These are phyloP conservation scores for Zoroaster sp. DNA, from an alignment of 53 echinoderm and acorn worm species.

Conservation along the genomic window DNA sequence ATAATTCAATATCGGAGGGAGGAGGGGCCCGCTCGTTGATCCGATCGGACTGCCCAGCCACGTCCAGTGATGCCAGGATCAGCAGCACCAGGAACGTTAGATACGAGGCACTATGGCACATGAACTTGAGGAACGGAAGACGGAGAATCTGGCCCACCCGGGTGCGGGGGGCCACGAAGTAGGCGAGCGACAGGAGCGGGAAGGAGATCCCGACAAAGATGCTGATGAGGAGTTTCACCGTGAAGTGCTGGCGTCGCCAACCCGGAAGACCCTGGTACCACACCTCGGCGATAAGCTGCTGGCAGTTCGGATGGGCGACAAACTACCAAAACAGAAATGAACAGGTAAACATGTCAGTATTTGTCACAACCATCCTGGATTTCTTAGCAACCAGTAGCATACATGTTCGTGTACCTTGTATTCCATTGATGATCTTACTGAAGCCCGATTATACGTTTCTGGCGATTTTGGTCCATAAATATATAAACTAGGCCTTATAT, in stretches of 20 bases:
- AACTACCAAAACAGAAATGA: constrained; percentile 57
- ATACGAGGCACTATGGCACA: constrained; percentile 97
- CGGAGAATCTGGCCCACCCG: constrained; percentile 86
- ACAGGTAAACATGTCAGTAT: no score
- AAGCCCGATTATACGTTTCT: no score
- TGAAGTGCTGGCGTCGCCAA: constrained; percentile 95
- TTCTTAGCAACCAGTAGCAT: no score
- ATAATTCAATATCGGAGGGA: constrained; percentile 84
- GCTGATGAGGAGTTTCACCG: constrained; percentile 86
- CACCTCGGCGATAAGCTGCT: constrained; percentile 94
- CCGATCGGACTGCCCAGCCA: background rate
- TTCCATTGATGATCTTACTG: no score
- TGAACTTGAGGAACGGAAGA: constrained; percentile 99
- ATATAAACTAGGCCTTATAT: no score
- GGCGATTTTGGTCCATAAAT: no score
- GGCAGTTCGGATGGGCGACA: constrained; percentile 95
- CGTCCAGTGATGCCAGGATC: constrained; percentile 80
- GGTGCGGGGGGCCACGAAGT: constrained; percentile 86
- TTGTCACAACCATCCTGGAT: no score
- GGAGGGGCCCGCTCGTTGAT: constrained; percentile 79
- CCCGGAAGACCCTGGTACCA: constrained; percentile 98
- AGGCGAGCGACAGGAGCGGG: constrained; percentile 85
- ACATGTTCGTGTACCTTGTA: no score
- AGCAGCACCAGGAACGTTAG: constrained; percentile 87
- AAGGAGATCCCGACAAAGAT: constrained; percentile 89